Percentiles rank a stretch among this genome's conserved stretches.
phyloP scores from a whole-genome alignment of 2,113 vertebrate species.

The Neoarius graeffei region DNA sequence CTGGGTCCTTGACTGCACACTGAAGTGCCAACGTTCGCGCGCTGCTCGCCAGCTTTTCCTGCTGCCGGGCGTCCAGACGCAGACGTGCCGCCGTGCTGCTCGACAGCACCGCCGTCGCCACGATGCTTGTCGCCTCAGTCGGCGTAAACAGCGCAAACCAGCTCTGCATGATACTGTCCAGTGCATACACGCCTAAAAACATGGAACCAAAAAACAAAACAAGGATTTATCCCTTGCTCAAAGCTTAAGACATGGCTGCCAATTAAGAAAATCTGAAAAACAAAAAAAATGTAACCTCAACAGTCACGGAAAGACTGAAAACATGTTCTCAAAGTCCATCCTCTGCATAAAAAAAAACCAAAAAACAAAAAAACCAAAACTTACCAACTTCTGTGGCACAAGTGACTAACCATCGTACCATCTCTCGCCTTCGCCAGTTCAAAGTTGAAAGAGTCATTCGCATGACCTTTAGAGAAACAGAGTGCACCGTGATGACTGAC shows the following conservation, averaged over 20 bases:
- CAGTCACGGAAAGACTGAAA: too few species aligned
- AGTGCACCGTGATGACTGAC: not conserved
- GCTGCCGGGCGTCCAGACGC: slow-evolving; percentile 92
- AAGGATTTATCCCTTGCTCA: too few species aligned
- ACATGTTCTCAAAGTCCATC: not conserved
- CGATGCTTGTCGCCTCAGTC: slow-evolving; percentile 96
- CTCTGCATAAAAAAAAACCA: not conserved
- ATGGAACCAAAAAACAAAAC: not conserved
- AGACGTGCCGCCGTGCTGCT: slow-evolving; percentile 95
- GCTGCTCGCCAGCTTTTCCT: slow-evolving; percentile 94
- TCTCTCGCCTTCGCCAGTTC: slow-evolving; percentile 97
- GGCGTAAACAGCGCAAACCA: slow-evolving; percentile 98
- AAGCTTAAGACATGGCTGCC: not conserved
- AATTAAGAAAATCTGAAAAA: not conserved
- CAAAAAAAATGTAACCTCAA: not conserved
- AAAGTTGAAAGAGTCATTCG: slow-evolving; percentile 97
- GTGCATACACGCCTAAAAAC: slow-evolving; percentile 82
- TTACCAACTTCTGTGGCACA: slow-evolving; percentile 97
- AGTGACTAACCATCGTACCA: slow-evolving; percentile 98
- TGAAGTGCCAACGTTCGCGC: slow-evolving; percentile 92
- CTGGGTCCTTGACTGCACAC: slow-evolving; percentile 97
- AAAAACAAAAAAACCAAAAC: slow-evolving; percentile 59
- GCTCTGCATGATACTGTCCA: slow-evolving; percentile 96
- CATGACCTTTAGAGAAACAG: slow-evolving; percentile 84
- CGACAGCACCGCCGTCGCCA: slow-evolving; percentile 94